phyloP scores from a whole-genome alignment of 2,888 invertebrate genomes.

The Choreutis nemorana region DNA sequence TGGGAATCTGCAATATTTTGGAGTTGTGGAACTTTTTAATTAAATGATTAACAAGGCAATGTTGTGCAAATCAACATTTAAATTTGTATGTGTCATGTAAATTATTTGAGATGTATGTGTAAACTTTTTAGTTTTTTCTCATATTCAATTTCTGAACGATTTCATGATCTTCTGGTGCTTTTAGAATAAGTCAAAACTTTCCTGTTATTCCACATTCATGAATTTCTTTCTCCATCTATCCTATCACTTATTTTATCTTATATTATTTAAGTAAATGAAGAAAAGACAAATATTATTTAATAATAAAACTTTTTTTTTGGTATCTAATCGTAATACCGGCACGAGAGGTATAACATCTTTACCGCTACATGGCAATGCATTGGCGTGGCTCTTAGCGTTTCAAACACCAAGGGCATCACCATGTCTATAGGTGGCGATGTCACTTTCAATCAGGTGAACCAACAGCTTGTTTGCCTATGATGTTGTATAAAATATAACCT shows the following conservation, averaged over 20 bases:
- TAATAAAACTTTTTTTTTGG: conserved; percentile 10
- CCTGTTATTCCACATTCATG: conserved; percentile 51
- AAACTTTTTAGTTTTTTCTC: no score
- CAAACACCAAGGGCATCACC: no score
- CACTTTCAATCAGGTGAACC: no score
- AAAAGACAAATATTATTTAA: conserved; percentile 11
- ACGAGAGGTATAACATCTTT: no score
- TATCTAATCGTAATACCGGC: conserved; percentile 7
- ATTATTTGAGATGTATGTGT: no score
- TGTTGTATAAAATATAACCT: no score
- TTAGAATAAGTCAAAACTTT: conserved; percentile 44
- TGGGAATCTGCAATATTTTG: conserved; percentile 62
- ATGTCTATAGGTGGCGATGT: no score
- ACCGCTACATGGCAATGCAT: no score
- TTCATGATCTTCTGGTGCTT: conserved; percentile 56
- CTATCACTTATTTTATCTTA: conserved; percentile 5
- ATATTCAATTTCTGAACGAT: no score
- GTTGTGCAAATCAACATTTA: conserved; percentile 7
- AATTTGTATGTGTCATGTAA: no score
- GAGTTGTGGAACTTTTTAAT: conserved; percentile 19
- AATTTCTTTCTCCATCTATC: conserved; percentile 26
- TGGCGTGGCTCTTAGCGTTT: no score
- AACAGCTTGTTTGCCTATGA: no score
- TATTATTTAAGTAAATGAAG: conserved; percentile 6
- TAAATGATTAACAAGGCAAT: conserved; percentile 9